Percentiles rank a stretch among this genome's conserved stretches.
These are phyloP conservation scores for Cotesia chilonis DNA, from an alignment of 1,140 invertebrate species.

Conservation along the genomic window DNA sequence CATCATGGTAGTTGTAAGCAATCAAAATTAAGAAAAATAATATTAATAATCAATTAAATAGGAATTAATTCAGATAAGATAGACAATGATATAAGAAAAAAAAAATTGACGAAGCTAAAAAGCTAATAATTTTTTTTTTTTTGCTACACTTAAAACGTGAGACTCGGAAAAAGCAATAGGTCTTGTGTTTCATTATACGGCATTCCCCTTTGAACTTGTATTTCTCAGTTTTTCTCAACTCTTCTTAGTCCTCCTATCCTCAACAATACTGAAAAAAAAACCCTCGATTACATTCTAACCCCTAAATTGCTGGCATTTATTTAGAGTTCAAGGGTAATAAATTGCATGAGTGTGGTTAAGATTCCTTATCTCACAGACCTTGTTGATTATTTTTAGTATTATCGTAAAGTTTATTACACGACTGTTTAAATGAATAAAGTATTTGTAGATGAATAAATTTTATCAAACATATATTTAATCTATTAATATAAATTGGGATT, in stretches of 20 bases:
- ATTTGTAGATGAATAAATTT: too few species aligned
- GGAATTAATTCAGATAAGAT: too few species aligned
- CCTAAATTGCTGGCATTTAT: slow-evolving; percentile 37
- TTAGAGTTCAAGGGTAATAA: slow-evolving; percentile 31
- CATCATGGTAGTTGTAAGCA: not conserved
- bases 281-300: slow-evolving; percentile 31
- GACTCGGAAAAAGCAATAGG: too few species aligned
- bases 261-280: not conserved
- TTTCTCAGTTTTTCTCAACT: slow-evolving; percentile 1
- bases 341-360: slow-evolving; percentile 20
- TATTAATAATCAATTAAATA: not conserved
- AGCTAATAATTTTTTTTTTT: not conserved
- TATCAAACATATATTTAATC: too few species aligned
- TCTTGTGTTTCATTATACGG: too few species aligned
- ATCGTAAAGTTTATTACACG: too few species aligned
- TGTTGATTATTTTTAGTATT: slow-evolving; percentile 3
- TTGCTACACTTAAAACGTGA: too few species aligned
- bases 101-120: slow-evolving; percentile 1
- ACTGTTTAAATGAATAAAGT: too few species aligned
- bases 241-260: not conserved
- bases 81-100: not conserved
- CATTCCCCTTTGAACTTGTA: too few species aligned
- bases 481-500: too few species aligned
- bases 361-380: slow-evolving; percentile 11
- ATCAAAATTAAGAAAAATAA: not conserved